Base-by-base conservation (phyloP, 1,140 invertebrate species). In the Dinoponera quadriceps region DNA sequence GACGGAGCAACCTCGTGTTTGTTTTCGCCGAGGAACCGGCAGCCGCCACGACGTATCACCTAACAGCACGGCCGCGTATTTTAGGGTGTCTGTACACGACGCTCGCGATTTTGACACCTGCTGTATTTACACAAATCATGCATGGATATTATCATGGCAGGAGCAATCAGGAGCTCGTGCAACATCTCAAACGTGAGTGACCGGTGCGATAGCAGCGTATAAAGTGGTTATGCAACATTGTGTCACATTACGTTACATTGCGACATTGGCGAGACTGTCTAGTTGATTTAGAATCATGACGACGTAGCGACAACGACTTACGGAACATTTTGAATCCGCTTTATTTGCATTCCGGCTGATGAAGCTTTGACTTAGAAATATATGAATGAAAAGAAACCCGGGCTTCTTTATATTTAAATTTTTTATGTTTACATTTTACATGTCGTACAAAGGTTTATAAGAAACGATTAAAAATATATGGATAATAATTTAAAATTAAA, bases 141-240 rank as follows among this genome's bases (percentile, higher is more conserved):
- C 96, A 83, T 95, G 88, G 98, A 96, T 95, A 98, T 91, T 98
- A 97, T 86, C 96, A 98, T 92, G 98, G 98, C 74, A 96, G 95
- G 90, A 96, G 95, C 86, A 98, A 99, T 95, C 94, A 95, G n/a
- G 97, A 99, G 88, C 95, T 99, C 88, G 95, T 99, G 51, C 95
- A 96, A 72, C 97, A 98, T 93, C 94, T 99, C 63, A 96, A 96
- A 95, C 95, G 98, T 98, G 96, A 94, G 94, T 93, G 16, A 27
- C 29, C 38, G n/a, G 62, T 29, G 16, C 62, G 62, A 20, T 9
- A 11, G 11, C 11, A 11, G 38, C 38, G 38, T 9, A 44, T 11
- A 44, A n/a, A 44, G 38, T 9, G 4, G 20, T 80, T 80, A 71
- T 80, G 75, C 75, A 80, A 80, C 3, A 29, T 80, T 80, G 25